Evolutionary conservation across 2,888 invertebrate genomes (phyloP), one percentile per base, ranked within the genome.

Genomic region (Melipona bicolor): DNA sequence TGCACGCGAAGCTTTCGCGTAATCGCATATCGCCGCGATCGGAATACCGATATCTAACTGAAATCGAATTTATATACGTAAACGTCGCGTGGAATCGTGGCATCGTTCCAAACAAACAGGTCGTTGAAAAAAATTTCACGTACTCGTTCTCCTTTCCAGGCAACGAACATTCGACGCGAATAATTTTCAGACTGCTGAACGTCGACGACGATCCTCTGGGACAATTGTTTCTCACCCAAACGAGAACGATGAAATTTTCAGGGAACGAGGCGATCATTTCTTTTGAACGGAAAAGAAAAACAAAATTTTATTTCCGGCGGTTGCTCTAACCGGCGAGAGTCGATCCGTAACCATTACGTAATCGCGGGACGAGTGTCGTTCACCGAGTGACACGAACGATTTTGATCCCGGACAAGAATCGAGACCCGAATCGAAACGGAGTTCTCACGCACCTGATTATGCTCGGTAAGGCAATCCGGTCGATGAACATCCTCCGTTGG

Each of bases 401-500:
- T 36, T 36, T 52, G 43, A 24, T 32, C 65, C 52, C 52, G 59
- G 17, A 13, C 54, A 21, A 32, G 67, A 17, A 50, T 49, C 43
- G 1, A 27, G 27, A 80, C 32, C n/a, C 32, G 52, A 43, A 43
- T 17, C 19, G 49, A 65, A 36, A 56, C 15, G 21, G 49, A n/a
- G 24, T 59, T 54, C 59, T 24, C 64, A 79, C 84, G 72, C 85
- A 85, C 85, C 77, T 78, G 80, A 75, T 80, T 84, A 77, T 62
- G 24, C 62, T 36, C 72, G n/a, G 67, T 64, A 77, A 79, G 43
- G 77, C 32, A 77, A 69, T 68, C 67, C 59, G 17, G n/a, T 50
- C 24, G 52, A 36, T 27, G 52, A 52, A 54, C 52, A 54, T 61
- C 70, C 59, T 77, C 77, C 70, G 49, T 54, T 32, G 69, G 52